Percentiles rank a stretch among this genome's conserved stretches.
Evolutionary conservation across 2,888 invertebrate genomes (phyloP).

Genomic region (Clepsis dumicolana): DNA sequence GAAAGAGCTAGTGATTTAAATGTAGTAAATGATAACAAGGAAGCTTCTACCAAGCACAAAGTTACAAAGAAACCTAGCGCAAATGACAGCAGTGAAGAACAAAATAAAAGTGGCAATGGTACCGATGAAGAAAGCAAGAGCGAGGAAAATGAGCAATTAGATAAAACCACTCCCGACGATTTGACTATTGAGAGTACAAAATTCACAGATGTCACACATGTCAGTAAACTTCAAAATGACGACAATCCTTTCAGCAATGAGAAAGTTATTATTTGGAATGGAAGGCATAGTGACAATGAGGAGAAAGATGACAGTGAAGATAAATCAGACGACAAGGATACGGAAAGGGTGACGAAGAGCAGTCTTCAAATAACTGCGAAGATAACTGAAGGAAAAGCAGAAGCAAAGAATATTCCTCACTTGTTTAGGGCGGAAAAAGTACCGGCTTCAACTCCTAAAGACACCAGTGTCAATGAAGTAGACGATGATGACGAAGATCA

Average conservation of each 20-base stretch:
- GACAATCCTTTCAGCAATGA: neutral
- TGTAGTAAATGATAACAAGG: neutral
- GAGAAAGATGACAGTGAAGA: neutral
- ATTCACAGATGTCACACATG: neutral
- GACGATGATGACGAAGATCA: neutral
- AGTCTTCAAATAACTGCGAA: too few relatives aligned
- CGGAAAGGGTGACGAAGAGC: neutral
- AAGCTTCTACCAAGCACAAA: neutral
- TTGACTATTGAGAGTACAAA: constrained; percentile 5
- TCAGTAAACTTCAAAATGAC: neutral
- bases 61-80: constrained; percentile 1
- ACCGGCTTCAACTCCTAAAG: neutral
- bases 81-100: neutral
- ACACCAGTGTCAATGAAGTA: neutral
- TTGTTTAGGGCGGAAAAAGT: neutral
- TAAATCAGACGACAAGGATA: neutral
- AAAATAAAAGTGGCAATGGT: neutral
- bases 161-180: neutral
- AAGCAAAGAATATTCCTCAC: neutral
- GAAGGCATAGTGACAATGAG: neutral
- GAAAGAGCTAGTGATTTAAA: neutral
- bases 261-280: constrained; percentile 18
- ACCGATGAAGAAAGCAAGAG: neutral
- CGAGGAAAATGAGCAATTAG: neutral
- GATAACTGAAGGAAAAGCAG: neutral